These are phyloP conservation scores for Saimiri boliviensis DNA, from an alignment of 2,113 vertebrate genomes.

Conservation along the genomic window DNA sequence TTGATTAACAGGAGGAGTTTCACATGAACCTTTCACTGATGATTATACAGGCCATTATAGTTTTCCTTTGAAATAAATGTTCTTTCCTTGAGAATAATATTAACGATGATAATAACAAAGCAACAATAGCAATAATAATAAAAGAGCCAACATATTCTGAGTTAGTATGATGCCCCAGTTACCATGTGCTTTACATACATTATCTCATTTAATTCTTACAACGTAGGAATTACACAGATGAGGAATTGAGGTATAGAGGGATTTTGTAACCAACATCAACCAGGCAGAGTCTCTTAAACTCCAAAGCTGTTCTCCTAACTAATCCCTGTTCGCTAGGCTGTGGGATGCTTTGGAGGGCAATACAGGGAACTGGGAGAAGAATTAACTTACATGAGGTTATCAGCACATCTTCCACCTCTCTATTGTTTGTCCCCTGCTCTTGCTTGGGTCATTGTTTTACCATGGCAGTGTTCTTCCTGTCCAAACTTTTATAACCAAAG, in stretches of 20 bases:
- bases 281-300: background rate
- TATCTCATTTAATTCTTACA: slow-evolving; percentile 49
- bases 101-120: background rate
- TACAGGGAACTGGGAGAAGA: background rate
- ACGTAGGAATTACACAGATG: background rate
- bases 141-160: background rate
- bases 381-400: background rate
- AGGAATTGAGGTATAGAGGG: background rate
- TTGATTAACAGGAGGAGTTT: slow-evolving; percentile 10
- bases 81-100: slow-evolving; percentile 29
- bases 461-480: background rate
- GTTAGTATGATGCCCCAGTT: background rate
- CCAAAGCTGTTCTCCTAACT: background rate
- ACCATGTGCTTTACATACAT: background rate
- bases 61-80: slow-evolving; percentile 20
- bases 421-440: background rate
- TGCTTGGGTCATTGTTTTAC: background rate
- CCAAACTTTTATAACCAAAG: background rate
- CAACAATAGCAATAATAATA: background rate
- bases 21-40: background rate
- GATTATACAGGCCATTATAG: background rate
- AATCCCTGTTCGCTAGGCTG: background rate
- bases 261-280: background rate
- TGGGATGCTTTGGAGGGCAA: background rate
- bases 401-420: rapidly evolving